Conservation (phyloP, 2,113 vertebrate species). For the Pampusana beccarii region DNA sequence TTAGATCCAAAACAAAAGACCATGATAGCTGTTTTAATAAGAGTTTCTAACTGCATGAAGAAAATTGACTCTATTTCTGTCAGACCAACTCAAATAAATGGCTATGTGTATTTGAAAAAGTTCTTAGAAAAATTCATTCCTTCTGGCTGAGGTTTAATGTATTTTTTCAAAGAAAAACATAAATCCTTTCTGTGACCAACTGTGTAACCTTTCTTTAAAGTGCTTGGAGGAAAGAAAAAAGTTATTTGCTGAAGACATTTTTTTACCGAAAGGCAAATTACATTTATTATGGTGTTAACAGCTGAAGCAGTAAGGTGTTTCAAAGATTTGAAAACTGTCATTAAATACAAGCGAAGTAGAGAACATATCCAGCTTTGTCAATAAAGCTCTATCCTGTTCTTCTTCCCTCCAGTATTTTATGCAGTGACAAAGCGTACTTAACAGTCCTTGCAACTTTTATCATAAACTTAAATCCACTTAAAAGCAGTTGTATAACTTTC, state of each 20-base stretch:
- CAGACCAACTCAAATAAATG: background rate
- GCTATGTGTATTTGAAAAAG: background rate
- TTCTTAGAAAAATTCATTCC: background rate
- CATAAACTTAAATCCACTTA: background rate
- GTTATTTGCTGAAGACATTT: background rate
- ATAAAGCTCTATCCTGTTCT: background rate
- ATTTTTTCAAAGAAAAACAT: background rate
- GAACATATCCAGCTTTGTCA: background rate
- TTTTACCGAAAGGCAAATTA: background rate
- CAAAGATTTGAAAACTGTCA: background rate
- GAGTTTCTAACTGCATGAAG: too few relatives aligned
- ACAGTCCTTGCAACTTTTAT: background rate
- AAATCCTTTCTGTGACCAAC: background rate
- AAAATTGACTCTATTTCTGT: too few relatives aligned
- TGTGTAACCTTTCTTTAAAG: background rate
- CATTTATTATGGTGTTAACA: background rate
- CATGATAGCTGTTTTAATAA: too few relatives aligned
- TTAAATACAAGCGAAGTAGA: background rate
- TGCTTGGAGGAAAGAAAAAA: background rate
- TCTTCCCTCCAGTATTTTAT: background rate
- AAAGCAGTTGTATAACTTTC: background rate
- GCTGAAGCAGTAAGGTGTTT: background rate
- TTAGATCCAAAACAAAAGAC: too few relatives aligned
- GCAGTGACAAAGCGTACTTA: background rate
- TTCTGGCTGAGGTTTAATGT: background rate